Evolutionary conservation across 1,140 invertebrate species (phyloP).

Genomic region (Cyphomyrmex costatus): DNA sequence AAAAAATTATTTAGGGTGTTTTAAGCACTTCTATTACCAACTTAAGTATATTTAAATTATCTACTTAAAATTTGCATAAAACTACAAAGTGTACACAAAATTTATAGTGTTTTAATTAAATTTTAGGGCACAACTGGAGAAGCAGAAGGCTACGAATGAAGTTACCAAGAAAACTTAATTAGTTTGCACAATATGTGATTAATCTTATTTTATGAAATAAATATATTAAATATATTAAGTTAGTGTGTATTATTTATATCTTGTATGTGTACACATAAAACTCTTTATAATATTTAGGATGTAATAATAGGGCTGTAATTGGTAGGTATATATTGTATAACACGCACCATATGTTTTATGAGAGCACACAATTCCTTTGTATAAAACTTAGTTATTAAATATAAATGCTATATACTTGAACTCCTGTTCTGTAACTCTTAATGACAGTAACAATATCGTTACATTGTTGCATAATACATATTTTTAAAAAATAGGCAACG

Average conservation of each 20-base stretch:
- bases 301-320: constrained; percentile 44
- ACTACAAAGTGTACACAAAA: neutral
- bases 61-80: neutral
- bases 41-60: no score
- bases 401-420: constrained; percentile 47
- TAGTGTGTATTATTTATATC: constrained; percentile 32
- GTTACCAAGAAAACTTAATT: constrained; percentile 65
- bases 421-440: no score
- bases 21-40: no score
- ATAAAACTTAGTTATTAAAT: constrained; percentile 75
- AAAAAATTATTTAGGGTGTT: no score
- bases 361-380: constrained; percentile 64
- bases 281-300: constrained; percentile 63
- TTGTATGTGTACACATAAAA: constrained; percentile 28
- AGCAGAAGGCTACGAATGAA: constrained; percentile 81
- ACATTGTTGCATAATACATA: no score
- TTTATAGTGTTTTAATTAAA: constrained; percentile 47
- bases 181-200: constrained; percentile 25
- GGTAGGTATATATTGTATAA: constrained; percentile 39
- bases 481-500: no score
- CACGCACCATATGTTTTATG: constrained; percentile 39
- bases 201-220: constrained; percentile 64
- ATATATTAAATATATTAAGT: constrained; percentile 53
- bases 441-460: no score
- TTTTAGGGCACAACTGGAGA: constrained; percentile 85